A percentile compares a stretch with the other conserved stretches of the same genome.
Conservation (phyloP, 2,113 vertebrate species). For the Peucedramus taeniatus region DNA sequence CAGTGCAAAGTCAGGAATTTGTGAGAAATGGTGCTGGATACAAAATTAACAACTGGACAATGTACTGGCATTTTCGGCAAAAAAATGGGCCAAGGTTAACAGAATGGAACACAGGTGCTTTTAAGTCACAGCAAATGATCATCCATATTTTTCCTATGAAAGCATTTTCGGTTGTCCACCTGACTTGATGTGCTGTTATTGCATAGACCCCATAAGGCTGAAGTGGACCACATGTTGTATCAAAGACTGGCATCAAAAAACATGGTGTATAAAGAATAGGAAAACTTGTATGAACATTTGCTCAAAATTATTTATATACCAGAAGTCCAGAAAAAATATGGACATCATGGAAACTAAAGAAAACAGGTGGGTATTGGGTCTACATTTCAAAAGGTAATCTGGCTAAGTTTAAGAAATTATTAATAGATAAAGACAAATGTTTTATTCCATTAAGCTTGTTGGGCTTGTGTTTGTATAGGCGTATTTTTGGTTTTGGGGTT, state of each 20-base stretch:
- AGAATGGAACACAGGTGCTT: background rate
- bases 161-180: fast-evolving
- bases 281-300: background rate
- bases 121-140: background rate
- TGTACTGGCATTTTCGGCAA: background rate
- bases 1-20: background rate
- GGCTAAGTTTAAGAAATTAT: background rate
- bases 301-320: background rate
- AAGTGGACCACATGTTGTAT: fast-evolving
- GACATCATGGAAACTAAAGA: background rate
- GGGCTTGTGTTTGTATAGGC: fast-evolving
- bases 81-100: background rate
- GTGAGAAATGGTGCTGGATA: background rate
- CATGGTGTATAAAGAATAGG: fast-evolving
- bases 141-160: background rate
- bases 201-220: fast-evolving
- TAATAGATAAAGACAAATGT: background rate
- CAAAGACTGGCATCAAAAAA: background rate
- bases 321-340: background rate
- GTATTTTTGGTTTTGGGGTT: background rate
- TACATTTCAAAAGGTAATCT: background rate
- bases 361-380: background rate
- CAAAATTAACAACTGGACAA: background rate
- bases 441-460: background rate
- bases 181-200: background rate